phyloP scores from a whole-genome alignment of 2,888 invertebrate species.

The Helleia helle region DNA sequence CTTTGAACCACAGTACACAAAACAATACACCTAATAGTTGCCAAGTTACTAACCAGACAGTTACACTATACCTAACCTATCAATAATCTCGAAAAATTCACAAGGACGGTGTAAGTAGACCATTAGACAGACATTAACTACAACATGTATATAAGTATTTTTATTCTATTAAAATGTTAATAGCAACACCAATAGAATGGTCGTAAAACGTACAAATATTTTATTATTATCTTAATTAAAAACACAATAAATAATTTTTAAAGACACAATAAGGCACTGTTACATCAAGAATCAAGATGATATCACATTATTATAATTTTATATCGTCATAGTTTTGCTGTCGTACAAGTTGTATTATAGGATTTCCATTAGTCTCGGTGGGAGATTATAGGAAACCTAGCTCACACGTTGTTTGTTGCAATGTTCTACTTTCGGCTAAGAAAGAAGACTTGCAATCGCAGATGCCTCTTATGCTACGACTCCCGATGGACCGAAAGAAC shows the following conservation, averaged over 20 bases:
- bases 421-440: constrained; percentile 49
- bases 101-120: constrained; percentile 73
- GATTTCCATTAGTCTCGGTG: constrained; percentile 58
- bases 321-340: constrained; percentile 11
- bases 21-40: constrained; percentile 42
- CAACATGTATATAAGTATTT: constrained; percentile 51
- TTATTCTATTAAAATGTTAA: constrained; percentile 41
- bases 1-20: constrained; percentile 27
- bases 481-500: constrained; percentile 33
- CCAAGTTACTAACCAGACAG: constrained; percentile 47
- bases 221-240: constrained; percentile 57
- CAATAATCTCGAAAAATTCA: constrained; percentile 70
- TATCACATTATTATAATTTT: constrained; percentile 67
- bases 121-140: constrained; percentile 56
- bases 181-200: constrained; percentile 48
- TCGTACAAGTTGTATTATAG: constrained; percentile 33
- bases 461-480: constrained; percentile 24
- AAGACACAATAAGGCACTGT: constrained; percentile 72
- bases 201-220: constrained; percentile 54
- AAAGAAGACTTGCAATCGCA: constrained; percentile 55
- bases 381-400: constrained; percentile 56
- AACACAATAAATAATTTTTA: constrained; percentile 64
- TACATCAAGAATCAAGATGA: constrained; percentile 65
- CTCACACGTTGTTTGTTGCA: constrained; percentile 36
- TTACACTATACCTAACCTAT: constrained; percentile 57